phyloP scores from a whole-genome alignment of 2,797 vertebrate species.

The Distichodus sexfasciatus region DNA sequence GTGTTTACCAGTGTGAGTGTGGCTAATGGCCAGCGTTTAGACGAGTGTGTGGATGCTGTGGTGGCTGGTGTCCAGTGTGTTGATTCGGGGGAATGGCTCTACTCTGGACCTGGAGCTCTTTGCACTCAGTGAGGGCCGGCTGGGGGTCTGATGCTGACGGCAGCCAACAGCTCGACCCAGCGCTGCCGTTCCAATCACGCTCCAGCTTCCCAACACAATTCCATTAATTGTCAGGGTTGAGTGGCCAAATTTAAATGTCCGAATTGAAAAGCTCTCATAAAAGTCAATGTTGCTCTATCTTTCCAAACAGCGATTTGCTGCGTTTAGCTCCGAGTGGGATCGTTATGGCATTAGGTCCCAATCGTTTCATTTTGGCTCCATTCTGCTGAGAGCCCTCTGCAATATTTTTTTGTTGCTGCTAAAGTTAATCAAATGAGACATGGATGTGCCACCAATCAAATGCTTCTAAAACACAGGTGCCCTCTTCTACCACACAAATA shows the following conservation, averaged over 20 bases:
- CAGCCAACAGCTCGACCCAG: no score
- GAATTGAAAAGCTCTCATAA: conserved; percentile 31
- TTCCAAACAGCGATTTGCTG: not conserved
- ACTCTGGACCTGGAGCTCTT: conserved; percentile 9
- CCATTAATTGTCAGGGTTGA: conserved; percentile 13
- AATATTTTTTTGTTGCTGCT: not conserved
- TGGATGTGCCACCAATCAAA: not conserved
- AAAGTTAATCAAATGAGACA: conserved; percentile 14
- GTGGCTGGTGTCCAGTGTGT: conserved; percentile 30
- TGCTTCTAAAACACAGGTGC: not conserved
- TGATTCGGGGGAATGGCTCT: conserved; percentile 13
- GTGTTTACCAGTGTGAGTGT: conserved; percentile 16
- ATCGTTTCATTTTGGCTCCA: conserved; percentile 9
- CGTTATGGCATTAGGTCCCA: conserved; percentile 1
- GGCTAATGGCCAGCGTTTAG: conserved; percentile 33
- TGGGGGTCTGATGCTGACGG: conserved; percentile 7
- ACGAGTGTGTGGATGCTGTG: conserved; percentile 7
- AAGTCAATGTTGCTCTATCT: not conserved
- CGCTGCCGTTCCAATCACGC: not conserved
- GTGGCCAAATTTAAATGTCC: conserved; percentile 1
- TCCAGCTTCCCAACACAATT: not conserved
- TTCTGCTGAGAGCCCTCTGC: not conserved
- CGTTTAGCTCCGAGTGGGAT: conserved; percentile 6
- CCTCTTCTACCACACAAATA: not conserved
- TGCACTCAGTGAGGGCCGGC: not conserved